Conservation (phyloP, 2,797 vertebrate species). For the Antennarius maculatus region DNA sequence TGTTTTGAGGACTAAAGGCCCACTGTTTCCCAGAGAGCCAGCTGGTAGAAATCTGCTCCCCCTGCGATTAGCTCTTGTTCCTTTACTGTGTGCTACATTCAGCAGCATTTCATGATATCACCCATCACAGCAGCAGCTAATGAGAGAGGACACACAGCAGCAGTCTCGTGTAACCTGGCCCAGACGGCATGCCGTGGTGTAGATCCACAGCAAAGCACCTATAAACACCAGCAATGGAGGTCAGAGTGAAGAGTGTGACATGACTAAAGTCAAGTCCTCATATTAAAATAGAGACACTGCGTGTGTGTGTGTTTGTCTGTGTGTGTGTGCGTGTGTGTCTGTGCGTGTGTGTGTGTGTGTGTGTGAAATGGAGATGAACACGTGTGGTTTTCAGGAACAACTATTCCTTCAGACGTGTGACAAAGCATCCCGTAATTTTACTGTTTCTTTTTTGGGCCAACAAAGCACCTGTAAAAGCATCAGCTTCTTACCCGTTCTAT, state of each 20-base stretch:
- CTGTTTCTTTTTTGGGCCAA: conserved; percentile 50
- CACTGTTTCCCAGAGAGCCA: conserved; percentile 75
- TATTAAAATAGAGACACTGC: conserved; percentile 29
- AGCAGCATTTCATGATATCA: conserved; percentile 76
- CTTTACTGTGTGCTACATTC: conserved; percentile 60
- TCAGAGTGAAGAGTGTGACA: conserved; percentile 21
- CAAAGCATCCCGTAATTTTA: conserved; percentile 49
- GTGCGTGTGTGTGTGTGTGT: no score
- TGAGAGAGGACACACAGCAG: conserved; percentile 74
- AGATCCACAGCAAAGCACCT: conserved; percentile 22
- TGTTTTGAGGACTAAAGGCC: conserved; percentile 73
- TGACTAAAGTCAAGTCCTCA: conserved; percentile 20
- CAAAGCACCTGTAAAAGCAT: conserved; percentile 39
- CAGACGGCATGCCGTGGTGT: conserved; percentile 13
- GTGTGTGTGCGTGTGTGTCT: no score
- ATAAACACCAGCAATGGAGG: conserved; percentile 25
- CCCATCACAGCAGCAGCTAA: conserved; percentile 71
- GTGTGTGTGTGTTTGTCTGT: background rate
- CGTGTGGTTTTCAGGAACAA: conserved; percentile 51
- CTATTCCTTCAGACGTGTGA: conserved; percentile 50
- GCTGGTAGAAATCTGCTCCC: conserved; percentile 78
- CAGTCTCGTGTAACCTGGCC: conserved; percentile 39
- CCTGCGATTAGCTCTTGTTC: conserved; percentile 70
- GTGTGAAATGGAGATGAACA: conserved; percentile 23
- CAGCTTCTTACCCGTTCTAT: conserved; percentile 46